Percentiles rank a stretch among this genome's conserved stretches.
Conservation (phyloP, 2,797 vertebrate species). For the Martes flavigula region DNA sequence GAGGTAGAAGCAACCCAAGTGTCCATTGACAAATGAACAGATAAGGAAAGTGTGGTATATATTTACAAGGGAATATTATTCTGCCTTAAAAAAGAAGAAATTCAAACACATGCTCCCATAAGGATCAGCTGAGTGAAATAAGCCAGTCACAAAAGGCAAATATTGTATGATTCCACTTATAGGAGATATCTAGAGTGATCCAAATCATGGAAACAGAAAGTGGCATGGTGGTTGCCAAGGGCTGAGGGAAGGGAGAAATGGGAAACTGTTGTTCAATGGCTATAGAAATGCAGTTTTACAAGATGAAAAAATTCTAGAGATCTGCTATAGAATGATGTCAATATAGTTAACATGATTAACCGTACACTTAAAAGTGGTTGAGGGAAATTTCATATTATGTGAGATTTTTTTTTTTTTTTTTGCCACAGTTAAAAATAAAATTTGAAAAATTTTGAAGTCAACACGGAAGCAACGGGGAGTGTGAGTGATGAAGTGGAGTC, state of each 20-base stretch:
- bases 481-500: background rate
- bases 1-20: background rate
- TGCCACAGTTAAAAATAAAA: background rate
- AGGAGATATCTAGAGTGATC: background rate
- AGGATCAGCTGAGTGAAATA: background rate
- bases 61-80: background rate
- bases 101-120: background rate
- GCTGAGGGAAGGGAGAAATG: background rate
- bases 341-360: background rate
- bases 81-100: background rate
- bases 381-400: background rate
- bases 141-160: background rate
- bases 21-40: background rate
- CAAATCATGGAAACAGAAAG: background rate
- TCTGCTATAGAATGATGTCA: background rate
- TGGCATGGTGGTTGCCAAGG: background rate
- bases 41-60: background rate
- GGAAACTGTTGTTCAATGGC: background rate
- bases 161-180: background rate
- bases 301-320: background rate
- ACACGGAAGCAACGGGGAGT: background rate
- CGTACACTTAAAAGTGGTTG: background rate
- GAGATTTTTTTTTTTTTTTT: background rate
- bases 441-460: background rate
- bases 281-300: slow-evolving; percentile 6